These are phyloP conservation scores for Artibeus jamaicensis DNA, from an alignment of 2,797 vertebrate genomes.

Conservation along the genomic window DNA sequence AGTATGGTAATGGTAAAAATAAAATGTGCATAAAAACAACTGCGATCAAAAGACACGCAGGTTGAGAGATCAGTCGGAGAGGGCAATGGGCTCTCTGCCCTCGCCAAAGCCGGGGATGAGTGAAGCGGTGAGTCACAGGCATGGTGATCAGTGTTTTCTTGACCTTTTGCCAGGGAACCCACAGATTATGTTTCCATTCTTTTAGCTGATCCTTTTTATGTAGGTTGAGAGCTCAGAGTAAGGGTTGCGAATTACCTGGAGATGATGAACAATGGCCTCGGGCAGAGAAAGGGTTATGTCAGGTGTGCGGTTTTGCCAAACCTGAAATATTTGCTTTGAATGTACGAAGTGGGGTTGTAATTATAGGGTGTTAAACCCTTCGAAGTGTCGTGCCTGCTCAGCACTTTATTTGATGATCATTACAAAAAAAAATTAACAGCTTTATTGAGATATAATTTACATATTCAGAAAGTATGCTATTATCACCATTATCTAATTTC, in stretches of 20 bases:
- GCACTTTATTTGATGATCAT: conserved; percentile 20
- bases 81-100: background rate
- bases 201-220: conserved; percentile 21
- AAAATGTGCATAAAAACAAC: background rate
- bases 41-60: background rate
- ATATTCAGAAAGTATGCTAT: background rate
- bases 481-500: background rate
- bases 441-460: conserved; percentile 40
- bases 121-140: background rate
- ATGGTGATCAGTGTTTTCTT: background rate
- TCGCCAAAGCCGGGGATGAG: background rate
- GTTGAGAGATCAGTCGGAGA: background rate
- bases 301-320: conserved; percentile 30
- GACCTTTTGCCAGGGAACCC: background rate
- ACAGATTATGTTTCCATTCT: background rate
- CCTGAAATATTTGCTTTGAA: conserved; percentile 61
- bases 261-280: conserved; percentile 22
- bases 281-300: conserved; percentile 12
- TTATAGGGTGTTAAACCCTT: conserved; percentile 51
- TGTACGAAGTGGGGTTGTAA: conserved; percentile 44
- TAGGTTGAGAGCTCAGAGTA: background rate
- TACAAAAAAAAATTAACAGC: background rate
- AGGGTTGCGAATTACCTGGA: conserved; percentile 48
- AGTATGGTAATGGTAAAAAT: background rate
- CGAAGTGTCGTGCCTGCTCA: conserved; percentile 39